phyloP scores from a whole-genome alignment of 2,888 invertebrate species.

The Nomada lathburiana region DNA sequence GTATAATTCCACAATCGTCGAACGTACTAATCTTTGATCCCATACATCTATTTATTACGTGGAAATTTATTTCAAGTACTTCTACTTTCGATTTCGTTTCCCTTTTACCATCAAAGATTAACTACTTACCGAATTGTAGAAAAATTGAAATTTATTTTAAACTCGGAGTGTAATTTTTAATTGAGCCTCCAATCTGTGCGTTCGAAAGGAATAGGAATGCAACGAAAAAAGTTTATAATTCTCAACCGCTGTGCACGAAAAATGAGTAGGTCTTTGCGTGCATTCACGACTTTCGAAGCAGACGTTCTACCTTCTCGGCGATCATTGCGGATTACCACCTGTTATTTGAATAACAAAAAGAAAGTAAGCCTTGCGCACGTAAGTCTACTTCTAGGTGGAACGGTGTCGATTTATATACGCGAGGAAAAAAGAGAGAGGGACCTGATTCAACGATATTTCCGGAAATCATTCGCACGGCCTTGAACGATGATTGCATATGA shows the following conservation, averaged over 20 bases:
- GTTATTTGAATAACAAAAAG: neutral
- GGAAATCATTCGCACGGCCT: constrained; percentile 33
- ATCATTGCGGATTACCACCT: neutral
- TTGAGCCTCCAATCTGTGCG: no score
- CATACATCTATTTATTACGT: no score
- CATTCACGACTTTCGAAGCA: neutral
- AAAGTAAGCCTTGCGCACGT: neutral
- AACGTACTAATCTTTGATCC: no score
- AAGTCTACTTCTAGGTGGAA: constrained; percentile 3
- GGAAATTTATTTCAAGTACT: no score
- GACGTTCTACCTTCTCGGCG: neutral
- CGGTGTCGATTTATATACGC: neutral
- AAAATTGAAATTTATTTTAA: no score
- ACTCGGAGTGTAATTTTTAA: no score
- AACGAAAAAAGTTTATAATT: neutral
- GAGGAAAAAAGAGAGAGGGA: neutral
- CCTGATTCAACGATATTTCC: constrained; percentile 6
- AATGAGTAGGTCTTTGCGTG: neutral
- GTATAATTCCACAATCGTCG: no score
- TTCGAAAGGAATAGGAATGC: no score
- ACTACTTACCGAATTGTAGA: no score
- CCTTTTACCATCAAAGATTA: no score
- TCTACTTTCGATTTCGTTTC: no score
- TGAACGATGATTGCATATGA: constrained; percentile 21
- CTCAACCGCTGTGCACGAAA: neutral